Evolutionary conservation across 2,797 vertebrate genomes (phyloP), one percentile per base, ranked within the genome.

Genomic region (Brotula barbata): DNA sequence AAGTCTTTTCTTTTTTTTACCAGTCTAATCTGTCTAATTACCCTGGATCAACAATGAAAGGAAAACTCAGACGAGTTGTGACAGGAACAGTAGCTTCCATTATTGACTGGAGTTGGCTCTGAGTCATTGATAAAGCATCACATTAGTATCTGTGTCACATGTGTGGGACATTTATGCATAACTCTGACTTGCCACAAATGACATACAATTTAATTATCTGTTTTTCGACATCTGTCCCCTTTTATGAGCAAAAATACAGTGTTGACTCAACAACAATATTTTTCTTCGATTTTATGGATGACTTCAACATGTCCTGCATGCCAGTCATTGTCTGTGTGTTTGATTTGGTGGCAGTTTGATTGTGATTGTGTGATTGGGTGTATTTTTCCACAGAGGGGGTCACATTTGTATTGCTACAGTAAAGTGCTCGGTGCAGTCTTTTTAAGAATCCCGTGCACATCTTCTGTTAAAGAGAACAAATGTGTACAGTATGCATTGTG

Each of bases 121-220:
- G 70, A 89, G 61, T 87, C 81, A 83, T 25, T 36, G 45, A 73
- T 76, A 74, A 78, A 57, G 64, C 65, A 57, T 62, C 69, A 36
- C 48, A 39, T 56, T 34, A 63, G 80, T 71, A 76, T 68, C 40
- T 42, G 10, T 81, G 62, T 75, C 64, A 71, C 80, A 74, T 58
- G 55, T 71, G 74, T 57, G 62, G 74, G 54, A 57, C 64, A 77
- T 71, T 52, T 53, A 61, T 52, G 46, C 31, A 17, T 63, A 73
- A 64, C 36, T 81, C 50, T 54, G 31, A 65, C 39, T 44, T n/a
- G 41, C 28, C 61, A 22, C 53, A 69, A 75, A 64, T 57, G 57
- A 50, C 0, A 1, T 52, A 40, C 54, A 31, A 13, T 77, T 22
- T 64, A 80, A 81, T 82, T 73, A 68, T 61, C 61, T 37, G 31